These are phyloP conservation scores for Sarcophaga subvicina DNA, from an alignment of 2,888 invertebrate genomes.

Conservation along the genomic window DNA sequence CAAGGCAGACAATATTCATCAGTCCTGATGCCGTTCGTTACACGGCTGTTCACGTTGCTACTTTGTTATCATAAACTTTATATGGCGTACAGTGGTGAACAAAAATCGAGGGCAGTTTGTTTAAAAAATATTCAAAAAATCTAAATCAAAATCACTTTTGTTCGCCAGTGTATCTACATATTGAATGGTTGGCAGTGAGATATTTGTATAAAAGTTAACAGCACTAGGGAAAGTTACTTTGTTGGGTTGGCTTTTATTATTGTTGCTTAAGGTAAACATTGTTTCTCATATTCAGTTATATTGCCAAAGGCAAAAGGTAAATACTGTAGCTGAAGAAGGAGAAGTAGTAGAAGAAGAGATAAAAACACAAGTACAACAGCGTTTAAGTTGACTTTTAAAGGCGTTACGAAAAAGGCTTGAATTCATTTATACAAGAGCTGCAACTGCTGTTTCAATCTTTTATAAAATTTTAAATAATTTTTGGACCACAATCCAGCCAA, in stretches of 20 bases:
- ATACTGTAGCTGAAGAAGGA: background rate
- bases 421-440: too few relatives aligned
- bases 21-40: slow-evolving; percentile 7
- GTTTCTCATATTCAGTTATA: background rate
- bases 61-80: background rate
- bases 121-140: too few relatives aligned
- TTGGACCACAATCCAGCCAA: too few relatives aligned
- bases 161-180: too few relatives aligned
- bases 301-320: slow-evolving; percentile 48
- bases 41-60: background rate
- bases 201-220: background rate
- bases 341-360: background rate
- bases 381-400: background rate
- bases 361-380: background rate
- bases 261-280: slow-evolving; percentile 28
- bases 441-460: too few relatives aligned
- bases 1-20: slow-evolving; percentile 35
- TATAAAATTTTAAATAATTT: too few relatives aligned
- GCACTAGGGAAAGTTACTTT: background rate
- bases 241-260: slow-evolving; percentile 20
- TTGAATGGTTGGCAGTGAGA: too few relatives aligned
- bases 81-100: too few relatives aligned
- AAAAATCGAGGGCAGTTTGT: too few relatives aligned
- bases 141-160: too few relatives aligned
- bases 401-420: background rate